phyloP scores from a whole-genome alignment of 2,797 vertebrate species.

The Galago senegalensis region DNA sequence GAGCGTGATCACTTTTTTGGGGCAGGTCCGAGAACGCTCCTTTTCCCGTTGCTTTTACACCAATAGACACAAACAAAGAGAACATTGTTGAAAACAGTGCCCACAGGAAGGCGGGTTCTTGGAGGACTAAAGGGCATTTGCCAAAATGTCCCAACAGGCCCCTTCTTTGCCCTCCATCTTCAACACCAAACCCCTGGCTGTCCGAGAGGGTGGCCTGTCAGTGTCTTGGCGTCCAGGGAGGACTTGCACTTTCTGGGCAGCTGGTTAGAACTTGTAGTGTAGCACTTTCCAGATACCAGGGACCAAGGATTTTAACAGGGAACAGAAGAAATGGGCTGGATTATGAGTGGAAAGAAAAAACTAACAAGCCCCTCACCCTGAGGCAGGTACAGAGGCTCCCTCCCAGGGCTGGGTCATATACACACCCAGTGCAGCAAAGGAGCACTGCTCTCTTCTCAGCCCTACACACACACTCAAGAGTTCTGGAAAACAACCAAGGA shows the following conservation, averaged over 20 bases:
- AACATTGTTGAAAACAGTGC: conserved; percentile 73
- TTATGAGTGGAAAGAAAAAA: neutral
- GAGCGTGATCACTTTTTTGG: conserved; percentile 99
- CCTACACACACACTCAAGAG: neutral
- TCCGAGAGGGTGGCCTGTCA: neutral
- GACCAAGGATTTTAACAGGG: neutral
- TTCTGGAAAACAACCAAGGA: conserved; percentile 36
- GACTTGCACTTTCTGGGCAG: neutral
- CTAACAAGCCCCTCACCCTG: accelerated
- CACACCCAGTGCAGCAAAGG: conserved; percentile 15
- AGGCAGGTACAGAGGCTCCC: neutral
- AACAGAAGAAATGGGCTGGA: neutral
- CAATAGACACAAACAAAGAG: conserved; percentile 83
- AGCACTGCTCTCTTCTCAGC: neutral
- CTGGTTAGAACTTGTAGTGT: neutral
- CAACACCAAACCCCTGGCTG: neutral
- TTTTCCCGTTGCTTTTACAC: conserved; percentile 90
- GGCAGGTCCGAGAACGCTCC: conserved; percentile 95
- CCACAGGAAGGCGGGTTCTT: conserved; percentile 14
- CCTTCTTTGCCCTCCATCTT: neutral
- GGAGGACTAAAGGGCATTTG: neutral
- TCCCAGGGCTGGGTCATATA: neutral
- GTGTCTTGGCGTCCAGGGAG: neutral
- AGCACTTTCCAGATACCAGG: neutral
- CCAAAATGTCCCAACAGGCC: conserved; percentile 13